These are phyloP conservation scores for Drosophila teissieri DNA, from an alignment of 1,140 invertebrate species.

Conservation along the genomic window DNA sequence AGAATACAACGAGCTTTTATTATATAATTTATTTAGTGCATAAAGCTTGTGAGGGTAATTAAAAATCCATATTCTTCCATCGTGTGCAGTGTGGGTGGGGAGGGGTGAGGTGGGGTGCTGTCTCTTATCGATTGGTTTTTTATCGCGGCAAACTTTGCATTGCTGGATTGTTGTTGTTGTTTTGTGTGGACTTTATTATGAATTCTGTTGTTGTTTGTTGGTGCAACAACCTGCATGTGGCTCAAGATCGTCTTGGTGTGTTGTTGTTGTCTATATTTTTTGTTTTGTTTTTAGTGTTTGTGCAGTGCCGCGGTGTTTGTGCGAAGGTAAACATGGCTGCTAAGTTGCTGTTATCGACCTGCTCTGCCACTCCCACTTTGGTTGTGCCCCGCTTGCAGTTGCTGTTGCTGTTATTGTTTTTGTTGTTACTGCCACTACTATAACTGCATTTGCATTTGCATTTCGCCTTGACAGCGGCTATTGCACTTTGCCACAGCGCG, in stretches of 20 bases:
- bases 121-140: slow-evolving; percentile 22
- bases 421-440: slow-evolving; percentile 30
- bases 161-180: slow-evolving; percentile 18
- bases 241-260: slow-evolving; percentile 70
- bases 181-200: slow-evolving; percentile 9
- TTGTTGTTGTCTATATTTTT: too few species aligned
- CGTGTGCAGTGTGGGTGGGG: not conserved
- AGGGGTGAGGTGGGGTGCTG: not conserved
- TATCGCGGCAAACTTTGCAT: slow-evolving; percentile 21
- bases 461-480: slow-evolving; percentile 80
- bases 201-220: slow-evolving; percentile 21
- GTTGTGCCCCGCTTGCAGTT: slow-evolving; percentile 3
- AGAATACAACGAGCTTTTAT: too few species aligned
- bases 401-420: slow-evolving; percentile 28
- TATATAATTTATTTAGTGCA: too few species aligned
- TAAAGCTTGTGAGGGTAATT: too few species aligned
- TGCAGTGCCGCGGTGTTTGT: slow-evolving; percentile 17
- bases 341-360: slow-evolving; percentile 60
- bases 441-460: slow-evolving; percentile 69
- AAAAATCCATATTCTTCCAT: too few species aligned
- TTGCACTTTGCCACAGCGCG: slow-evolving; percentile 80
- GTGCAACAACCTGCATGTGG: slow-evolving; percentile 84
- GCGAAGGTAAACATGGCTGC: slow-evolving; percentile 61
- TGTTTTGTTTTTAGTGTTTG: slow-evolving; percentile 3
- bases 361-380: slow-evolving; percentile 58